phyloP scores from a whole-genome alignment of 2,113 vertebrate genomes.

The Proteles cristata region DNA sequence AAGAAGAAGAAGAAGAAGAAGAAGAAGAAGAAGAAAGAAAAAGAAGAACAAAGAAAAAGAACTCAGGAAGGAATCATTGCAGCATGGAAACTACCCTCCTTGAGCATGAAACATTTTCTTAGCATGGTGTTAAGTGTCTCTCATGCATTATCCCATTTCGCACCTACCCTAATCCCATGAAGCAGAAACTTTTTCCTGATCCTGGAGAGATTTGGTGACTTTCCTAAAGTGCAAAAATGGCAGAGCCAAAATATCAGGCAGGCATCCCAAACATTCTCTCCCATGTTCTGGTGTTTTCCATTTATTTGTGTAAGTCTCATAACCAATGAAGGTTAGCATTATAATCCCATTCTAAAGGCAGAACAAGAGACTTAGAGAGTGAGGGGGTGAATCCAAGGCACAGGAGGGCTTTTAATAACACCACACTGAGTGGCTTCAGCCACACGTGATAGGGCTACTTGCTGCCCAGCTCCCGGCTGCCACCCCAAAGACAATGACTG shows the following conservation, averaged over 20 bases:
- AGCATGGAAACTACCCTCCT: rapidly evolving
- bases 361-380: not conserved
- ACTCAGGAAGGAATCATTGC: rapidly evolving
- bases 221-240: not conserved
- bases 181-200: not conserved
- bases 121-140: rapidly evolving
- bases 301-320: not conserved
- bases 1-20: too few relatives aligned
- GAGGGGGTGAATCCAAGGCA: not conserved
- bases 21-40: too few relatives aligned
- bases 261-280: not conserved
- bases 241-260: not conserved
- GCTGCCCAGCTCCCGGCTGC: too few relatives aligned
- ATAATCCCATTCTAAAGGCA: not conserved
- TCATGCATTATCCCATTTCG: rapidly evolving
- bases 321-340: not conserved
- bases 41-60: not conserved
- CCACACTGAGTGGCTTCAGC: not conserved
- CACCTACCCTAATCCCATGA: rapidly evolving
- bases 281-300: not conserved
- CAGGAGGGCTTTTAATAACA: rapidly evolving
- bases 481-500: not conserved
- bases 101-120: rapidly evolving
- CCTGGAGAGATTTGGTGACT: not conserved
- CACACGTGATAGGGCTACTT: rapidly evolving